phyloP scores from a whole-genome alignment of 2,113 vertebrate genomes.

The Cebus imitator region DNA sequence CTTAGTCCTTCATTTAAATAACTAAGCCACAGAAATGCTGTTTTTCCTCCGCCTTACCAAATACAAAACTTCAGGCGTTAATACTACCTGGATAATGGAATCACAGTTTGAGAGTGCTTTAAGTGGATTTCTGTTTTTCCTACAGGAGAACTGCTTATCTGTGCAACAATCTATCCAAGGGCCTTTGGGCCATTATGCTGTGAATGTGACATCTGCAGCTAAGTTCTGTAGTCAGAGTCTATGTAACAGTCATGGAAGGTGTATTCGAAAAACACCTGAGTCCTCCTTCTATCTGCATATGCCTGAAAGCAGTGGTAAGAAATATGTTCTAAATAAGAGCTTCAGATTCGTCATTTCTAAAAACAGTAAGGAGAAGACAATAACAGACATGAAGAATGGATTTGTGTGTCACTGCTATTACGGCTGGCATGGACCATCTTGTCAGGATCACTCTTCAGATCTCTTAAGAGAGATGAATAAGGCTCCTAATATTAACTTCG shows the following conservation, averaged over 20 bases:
- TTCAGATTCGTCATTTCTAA: constrained; percentile 84
- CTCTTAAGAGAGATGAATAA: neutral
- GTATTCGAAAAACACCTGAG: constrained; percentile 86
- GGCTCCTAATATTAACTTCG: neutral
- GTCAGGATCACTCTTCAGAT: neutral
- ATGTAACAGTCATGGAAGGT: constrained; percentile 93
- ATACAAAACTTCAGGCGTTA: neutral
- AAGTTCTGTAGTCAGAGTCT: constrained; percentile 92
- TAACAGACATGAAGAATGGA: constrained; percentile 88
- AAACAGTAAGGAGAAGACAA: constrained; percentile 80
- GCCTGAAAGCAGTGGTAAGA: constrained; percentile 86
- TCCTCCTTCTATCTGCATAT: constrained; percentile 89
- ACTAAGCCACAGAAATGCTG: neutral
- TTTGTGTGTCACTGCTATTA: constrained; percentile 88
- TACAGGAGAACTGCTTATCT: constrained; percentile 89
- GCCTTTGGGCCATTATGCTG: constrained; percentile 89
- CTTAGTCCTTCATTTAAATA: neutral
- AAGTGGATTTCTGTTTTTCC: constrained; percentile 38
- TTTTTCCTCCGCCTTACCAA: neutral
- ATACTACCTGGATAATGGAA: neutral
- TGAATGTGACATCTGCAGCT: constrained; percentile 93
- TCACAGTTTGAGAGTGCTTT: neutral
- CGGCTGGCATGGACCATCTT: constrained; percentile 23
- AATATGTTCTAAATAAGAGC: constrained; percentile 68
- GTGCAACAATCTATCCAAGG: constrained; percentile 90